phyloP scores from a whole-genome alignment of 2,888 invertebrate genomes.

The Chirona hameri region DNA sequence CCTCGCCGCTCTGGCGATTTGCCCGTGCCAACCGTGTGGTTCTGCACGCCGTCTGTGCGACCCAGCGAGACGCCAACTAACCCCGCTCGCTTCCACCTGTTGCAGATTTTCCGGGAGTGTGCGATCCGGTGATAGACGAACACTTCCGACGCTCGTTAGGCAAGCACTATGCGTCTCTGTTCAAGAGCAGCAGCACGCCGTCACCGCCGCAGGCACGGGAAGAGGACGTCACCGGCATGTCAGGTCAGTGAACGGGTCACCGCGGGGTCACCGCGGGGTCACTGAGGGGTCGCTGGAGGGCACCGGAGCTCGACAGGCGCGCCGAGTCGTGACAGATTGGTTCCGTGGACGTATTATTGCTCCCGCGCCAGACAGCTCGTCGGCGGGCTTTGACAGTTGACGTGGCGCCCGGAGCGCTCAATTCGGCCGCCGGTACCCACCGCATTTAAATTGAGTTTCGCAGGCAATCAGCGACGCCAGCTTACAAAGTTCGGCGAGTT shows the following conservation, averaged over 20 bases:
- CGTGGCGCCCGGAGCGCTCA: too few relatives aligned
- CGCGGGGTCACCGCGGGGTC: too few relatives aligned
- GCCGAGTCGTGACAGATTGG: too few relatives aligned
- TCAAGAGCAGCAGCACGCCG: slow-evolving; percentile 33
- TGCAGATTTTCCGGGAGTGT: slow-evolving; percentile 4
- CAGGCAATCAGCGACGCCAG: neutral
- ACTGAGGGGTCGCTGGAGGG: too few relatives aligned
- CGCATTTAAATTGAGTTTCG: neutral
- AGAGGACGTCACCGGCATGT: slow-evolving; percentile 22
- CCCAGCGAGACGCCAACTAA: neutral
- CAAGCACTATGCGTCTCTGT: slow-evolving; percentile 46
- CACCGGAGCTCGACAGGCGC: too few relatives aligned
- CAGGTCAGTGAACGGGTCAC: slow-evolving; percentile 1
- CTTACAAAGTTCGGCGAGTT: neutral
- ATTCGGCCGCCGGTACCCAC: too few relatives aligned
- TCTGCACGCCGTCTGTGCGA: too few relatives aligned
- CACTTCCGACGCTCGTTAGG: slow-evolving; percentile 91
- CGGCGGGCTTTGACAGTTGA: too few relatives aligned
- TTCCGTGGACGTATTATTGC: too few relatives aligned
- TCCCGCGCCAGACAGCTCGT: too few relatives aligned
- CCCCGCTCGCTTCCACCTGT: neutral
- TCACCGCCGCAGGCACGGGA: neutral
- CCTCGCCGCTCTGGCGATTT: too few relatives aligned
- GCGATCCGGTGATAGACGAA: slow-evolving; percentile 83
- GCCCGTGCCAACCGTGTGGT: too few relatives aligned